A percentile compares a stretch with the other conserved stretches of the same genome.
Conservation (phyloP, 1,140 invertebrate genomes). For the Anadara kagoshimensis region DNA sequence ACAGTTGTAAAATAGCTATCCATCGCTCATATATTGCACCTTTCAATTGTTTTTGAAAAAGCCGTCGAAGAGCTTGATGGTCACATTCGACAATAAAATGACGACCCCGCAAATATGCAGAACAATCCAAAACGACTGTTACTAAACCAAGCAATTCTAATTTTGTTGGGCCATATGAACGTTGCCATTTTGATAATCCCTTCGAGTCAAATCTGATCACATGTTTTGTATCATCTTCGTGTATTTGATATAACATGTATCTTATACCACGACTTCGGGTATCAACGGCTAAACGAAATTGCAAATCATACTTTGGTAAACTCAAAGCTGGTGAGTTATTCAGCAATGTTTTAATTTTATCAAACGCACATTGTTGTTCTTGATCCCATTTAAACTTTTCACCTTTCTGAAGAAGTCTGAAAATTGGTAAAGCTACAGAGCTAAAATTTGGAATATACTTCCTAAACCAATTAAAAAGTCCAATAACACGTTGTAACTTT, state of each 20-base stretch:
- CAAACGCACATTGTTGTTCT: conserved; percentile 10
- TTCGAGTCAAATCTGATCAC: conserved; percentile 29
- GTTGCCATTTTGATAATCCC: conserved; percentile 33
- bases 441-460: too few relatives aligned
- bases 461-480: not conserved
- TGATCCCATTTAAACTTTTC: not conserved
- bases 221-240: conserved; percentile 3
- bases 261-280: conserved; percentile 31
- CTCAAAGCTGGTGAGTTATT: conserved; percentile 16
- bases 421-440: not conserved
- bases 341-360: conserved; percentile 1
- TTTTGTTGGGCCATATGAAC: conserved; percentile 38
- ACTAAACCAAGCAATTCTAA: conserved; percentile 39
- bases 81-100: conserved; percentile 42
- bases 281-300: conserved; percentile 29
- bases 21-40: conserved; percentile 40
- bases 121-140: conserved; percentile 30
- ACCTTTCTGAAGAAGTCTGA: not conserved
- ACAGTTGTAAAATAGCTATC: conserved; percentile 37
- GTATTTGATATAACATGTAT: conserved; percentile 41
- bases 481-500: not conserved
- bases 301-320: conserved; percentile 32
- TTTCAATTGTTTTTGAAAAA: conserved; percentile 29
- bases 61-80: conserved; percentile 31
- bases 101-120: conserved; percentile 21